Evolutionary conservation across 2,113 vertebrate genomes (phyloP).

Genomic region (Hippolais icterina): DNA sequence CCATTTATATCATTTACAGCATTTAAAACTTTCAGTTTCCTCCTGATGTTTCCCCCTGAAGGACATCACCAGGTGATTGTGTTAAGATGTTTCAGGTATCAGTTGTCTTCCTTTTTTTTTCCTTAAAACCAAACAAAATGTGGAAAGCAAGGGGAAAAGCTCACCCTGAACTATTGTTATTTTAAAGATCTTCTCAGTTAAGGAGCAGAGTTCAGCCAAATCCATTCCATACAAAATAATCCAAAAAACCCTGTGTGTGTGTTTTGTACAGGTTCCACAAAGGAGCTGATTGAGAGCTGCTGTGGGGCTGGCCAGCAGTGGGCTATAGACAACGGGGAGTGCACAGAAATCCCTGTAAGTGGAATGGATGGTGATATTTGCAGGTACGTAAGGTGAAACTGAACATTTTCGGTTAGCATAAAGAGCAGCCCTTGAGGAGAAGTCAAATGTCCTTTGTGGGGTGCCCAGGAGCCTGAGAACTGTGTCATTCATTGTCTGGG

Average conservation of each 20-base stretch:
- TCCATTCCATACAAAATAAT: neutral
- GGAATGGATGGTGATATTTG: conserved; percentile 75
- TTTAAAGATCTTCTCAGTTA: neutral
- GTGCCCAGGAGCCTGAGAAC: neutral
- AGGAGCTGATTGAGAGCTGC: conserved; percentile 85
- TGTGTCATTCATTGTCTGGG: neutral
- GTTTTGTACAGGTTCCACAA: conserved; percentile 77
- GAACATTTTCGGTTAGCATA: neutral
- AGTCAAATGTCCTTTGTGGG: fast-evolving
- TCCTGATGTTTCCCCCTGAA: neutral
- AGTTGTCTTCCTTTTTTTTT: neutral
- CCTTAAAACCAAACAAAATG: neutral
- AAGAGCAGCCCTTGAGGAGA: neutral
- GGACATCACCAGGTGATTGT: neutral
- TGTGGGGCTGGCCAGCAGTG: conserved; percentile 87
- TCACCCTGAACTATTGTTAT: neutral
- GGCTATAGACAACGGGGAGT: conserved; percentile 83
- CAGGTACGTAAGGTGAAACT: conserved; percentile 74
- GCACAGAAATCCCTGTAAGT: conserved; percentile 75
- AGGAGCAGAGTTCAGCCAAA: neutral
- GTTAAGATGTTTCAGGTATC: neutral
- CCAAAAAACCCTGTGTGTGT: neutral
- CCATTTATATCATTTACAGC: neutral
- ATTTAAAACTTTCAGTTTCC: neutral
- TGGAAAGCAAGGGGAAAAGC: neutral